These are phyloP conservation scores for Thelaira solivaga DNA, from an alignment of 2,888 invertebrate species.

Conservation along the genomic window DNA sequence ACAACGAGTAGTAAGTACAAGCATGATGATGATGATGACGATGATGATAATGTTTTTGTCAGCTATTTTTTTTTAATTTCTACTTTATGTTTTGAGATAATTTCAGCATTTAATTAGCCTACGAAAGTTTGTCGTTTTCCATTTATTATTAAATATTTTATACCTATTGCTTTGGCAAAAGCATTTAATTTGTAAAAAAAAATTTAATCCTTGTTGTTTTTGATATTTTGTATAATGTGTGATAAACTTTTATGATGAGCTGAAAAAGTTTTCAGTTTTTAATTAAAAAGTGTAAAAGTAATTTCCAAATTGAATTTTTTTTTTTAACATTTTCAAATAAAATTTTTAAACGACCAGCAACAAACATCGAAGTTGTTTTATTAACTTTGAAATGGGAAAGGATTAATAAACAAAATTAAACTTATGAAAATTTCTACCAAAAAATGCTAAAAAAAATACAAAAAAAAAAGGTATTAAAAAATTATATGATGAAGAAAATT, in stretches of 20 bases:
- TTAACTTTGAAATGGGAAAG: no score
- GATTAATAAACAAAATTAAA: no score
- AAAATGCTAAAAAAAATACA: no score
- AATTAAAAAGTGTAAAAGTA: not conserved
- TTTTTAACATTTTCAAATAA: not conserved
- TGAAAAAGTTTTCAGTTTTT: not conserved
- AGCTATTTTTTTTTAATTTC: not conserved
- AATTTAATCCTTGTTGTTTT: not conserved
- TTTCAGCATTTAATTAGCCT: conserved; percentile 54
- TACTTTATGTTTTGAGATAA: not conserved
- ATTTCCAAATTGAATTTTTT: not conserved
- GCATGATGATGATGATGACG: no score
- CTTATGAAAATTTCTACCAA: no score
- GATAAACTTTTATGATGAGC: conserved; percentile 18
- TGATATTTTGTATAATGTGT: not conserved
- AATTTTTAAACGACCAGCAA: not conserved
- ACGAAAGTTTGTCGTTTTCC: conserved; percentile 21
- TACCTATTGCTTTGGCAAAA: no score
- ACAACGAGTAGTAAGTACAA: no score
- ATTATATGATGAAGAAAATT: no score
- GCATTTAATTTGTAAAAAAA: not conserved
- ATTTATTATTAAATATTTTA: not conserved
- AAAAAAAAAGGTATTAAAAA: no score
- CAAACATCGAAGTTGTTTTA: no score
- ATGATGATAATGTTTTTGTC: conserved; percentile 9